Evolutionary conservation across 2,888 invertebrate species (phyloP), one percentile per base, ranked within the genome.

Genomic region (Aspidapion aeneum): DNA sequence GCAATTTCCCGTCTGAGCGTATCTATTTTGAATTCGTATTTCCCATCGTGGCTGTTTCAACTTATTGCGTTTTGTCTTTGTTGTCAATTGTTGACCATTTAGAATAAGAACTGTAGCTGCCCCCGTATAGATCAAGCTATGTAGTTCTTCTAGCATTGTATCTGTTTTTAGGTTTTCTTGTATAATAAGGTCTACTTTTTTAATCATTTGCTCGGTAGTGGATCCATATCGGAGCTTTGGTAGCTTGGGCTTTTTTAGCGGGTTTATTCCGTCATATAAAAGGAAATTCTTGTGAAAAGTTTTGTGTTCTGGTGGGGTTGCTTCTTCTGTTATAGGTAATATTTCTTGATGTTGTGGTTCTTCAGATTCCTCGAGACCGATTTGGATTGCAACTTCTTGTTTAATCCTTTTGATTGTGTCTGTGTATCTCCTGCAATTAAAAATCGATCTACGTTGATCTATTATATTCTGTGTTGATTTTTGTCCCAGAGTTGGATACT

Each of bases 241-340:
- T 3, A 52, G 52, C 16, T 17, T 21, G n/a, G 18, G n/a, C n/a
- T 18, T 56, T 52, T 7, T 52, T 52, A 18, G 7, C 5, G 52
- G 52, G n/a, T 52, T n/a, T n/a, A 52, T 52, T 52, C 52, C 52
- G 52, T 52, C n/a, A n/a, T 52, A 52, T 18, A 52, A n/a, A 7
- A 52, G 17, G 17, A 52, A 52, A 7, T 52, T 17, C 7, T n/a
- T 52, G 5, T 52, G 52, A 52, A 9, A 5, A 3, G 7, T 5
- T 9, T 52, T 52, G 7, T 52, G 52, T 52, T 52, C 35, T 35
- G 35, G 35, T 7, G 3, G 3, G n/a, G 52, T 17, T 19, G 3
- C 7, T 19, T 52, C 52, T 19, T 52, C 52, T 7, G 17, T 3
- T 35, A 12, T 35, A 7, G 5, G 3, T n/a, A 17, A 18, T 19